Conservation (phyloP, 2,113 vertebrate genomes). For the Vidua chalybeata region DNA sequence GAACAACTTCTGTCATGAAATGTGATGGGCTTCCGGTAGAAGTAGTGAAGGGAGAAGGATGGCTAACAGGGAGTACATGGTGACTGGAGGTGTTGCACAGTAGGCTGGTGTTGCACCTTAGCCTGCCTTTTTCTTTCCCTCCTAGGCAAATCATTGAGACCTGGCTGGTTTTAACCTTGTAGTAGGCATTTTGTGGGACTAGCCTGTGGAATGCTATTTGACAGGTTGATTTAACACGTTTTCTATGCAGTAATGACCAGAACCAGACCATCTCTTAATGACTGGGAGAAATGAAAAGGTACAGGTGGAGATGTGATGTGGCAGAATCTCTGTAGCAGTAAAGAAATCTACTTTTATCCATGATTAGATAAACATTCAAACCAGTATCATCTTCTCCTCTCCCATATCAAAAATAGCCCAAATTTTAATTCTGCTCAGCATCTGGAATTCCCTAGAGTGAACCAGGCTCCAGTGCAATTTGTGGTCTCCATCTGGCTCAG, state of each 20-base stretch:
- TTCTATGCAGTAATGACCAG: neutral
- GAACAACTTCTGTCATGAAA: neutral
- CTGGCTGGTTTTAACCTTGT: neutral
- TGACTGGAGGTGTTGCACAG: neutral
- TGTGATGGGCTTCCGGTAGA: neutral
- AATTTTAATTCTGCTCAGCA: neutral
- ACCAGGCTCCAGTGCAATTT: neutral
- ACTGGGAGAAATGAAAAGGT: neutral
- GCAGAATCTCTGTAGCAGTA: neutral
- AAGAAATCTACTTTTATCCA: neutral
- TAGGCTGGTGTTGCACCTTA: neutral
- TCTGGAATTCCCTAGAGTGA: neutral
- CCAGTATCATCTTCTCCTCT: neutral
- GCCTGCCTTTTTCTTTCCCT: neutral
- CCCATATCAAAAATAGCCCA: neutral
- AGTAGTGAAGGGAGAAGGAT: neutral
- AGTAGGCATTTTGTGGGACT: neutral
- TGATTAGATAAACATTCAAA: neutral
- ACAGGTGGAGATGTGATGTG: neutral
- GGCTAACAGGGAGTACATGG: accelerated
- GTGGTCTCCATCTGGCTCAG: neutral
- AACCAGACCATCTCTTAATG: neutral
- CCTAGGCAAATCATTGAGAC: neutral
- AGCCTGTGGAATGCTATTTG: neutral
- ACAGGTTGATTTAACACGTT: neutral